Conservation (phyloP, 2,113 vertebrate species). For the Phoenicopterus ruber region DNA sequence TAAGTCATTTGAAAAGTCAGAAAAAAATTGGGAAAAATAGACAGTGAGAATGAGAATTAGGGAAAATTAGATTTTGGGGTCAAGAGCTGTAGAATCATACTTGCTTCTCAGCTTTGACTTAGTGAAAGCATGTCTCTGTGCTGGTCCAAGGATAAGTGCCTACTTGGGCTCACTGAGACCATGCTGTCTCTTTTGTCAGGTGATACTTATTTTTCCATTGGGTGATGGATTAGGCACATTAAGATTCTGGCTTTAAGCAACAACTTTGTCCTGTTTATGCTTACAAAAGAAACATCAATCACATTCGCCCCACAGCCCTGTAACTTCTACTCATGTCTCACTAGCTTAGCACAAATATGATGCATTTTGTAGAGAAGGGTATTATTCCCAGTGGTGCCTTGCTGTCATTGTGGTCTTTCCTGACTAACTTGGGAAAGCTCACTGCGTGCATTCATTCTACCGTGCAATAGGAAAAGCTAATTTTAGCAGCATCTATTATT, state of each 20-base stretch:
- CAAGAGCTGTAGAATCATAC: background rate
- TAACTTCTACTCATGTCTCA: background rate
- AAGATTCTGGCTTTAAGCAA: background rate
- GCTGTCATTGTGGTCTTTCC: background rate
- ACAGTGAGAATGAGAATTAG: background rate
- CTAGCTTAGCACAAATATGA: background rate
- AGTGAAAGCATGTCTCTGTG: background rate
- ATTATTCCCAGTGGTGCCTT: background rate
- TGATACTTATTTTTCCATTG: background rate
- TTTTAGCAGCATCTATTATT: background rate
- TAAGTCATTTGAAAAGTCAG: background rate
- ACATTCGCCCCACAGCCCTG: background rate
- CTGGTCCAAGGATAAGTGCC: accelerated
- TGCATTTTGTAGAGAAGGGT: background rate
- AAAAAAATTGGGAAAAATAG: background rate
- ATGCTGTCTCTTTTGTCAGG: background rate
- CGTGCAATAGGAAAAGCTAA: background rate
- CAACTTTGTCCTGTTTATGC: background rate
- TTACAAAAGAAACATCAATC: background rate
- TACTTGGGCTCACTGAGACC: background rate
- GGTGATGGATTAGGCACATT: background rate
- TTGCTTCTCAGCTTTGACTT: background rate
- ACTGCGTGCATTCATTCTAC: background rate
- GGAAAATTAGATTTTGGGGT: background rate
- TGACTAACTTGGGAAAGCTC: background rate